phyloP scores from a whole-genome alignment of 2,113 vertebrate species.

The Hypanus sabinus region DNA sequence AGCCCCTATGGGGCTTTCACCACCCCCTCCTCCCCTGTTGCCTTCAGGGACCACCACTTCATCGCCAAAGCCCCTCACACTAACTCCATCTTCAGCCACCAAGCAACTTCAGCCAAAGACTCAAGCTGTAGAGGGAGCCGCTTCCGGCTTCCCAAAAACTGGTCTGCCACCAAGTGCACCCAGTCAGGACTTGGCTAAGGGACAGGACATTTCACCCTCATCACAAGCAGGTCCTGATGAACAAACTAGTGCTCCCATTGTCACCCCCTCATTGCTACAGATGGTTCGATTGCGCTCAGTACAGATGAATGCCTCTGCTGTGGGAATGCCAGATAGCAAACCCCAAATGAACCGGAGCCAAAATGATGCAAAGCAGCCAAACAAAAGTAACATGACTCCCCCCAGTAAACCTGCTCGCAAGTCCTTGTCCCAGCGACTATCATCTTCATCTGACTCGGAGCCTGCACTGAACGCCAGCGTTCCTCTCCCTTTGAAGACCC shows the following conservation, averaged over 20 bases:
- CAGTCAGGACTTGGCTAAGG: neutral
- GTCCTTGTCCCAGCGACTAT: conserved; percentile 62
- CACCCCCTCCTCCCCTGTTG: conserved; percentile 36
- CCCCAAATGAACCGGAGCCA: conserved; percentile 41
- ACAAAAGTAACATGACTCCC: conserved; percentile 42
- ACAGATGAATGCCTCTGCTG: conserved; percentile 44
- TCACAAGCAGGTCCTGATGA: conserved; percentile 76
- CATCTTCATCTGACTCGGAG: conserved; percentile 45
- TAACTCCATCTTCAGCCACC: neutral
- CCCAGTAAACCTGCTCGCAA: conserved; percentile 79
- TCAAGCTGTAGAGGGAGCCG: conserved; percentile 40
- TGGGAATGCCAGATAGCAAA: conserved; percentile 44
- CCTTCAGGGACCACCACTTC: conserved; percentile 30
- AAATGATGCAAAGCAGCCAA: conserved; percentile 36
- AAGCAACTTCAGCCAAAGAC: conserved; percentile 38
- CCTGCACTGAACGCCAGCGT: conserved; percentile 70
- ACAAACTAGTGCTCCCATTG: conserved; percentile 77
- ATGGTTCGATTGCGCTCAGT: conserved; percentile 86
- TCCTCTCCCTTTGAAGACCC: conserved; percentile 71
- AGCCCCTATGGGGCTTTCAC: neutral
- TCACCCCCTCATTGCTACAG: conserved; percentile 86
- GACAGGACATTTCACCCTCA: conserved; percentile 38
- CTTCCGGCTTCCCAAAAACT: conserved; percentile 46
- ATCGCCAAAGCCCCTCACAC: neutral
- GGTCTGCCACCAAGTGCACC: neutral